These are phyloP conservation scores for Bos taurus DNA, from an alignment of 2,113 vertebrate genomes.

Conservation along the genomic window DNA sequence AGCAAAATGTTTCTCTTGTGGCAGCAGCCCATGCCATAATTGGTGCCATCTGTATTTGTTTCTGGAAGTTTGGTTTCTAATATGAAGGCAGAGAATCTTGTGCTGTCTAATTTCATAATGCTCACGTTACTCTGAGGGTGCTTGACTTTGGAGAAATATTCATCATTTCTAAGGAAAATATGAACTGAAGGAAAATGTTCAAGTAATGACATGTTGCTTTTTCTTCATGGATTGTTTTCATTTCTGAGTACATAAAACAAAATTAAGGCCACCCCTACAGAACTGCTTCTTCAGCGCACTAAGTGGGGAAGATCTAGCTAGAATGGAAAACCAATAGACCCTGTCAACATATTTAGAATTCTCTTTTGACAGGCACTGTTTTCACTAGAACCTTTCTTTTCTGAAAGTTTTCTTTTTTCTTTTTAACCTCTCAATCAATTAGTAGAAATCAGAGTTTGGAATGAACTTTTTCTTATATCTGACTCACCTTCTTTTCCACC, in stretches of 20 bases:
- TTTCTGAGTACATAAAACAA: slow-evolving; percentile 10
- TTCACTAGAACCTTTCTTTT: background rate
- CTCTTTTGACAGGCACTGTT: background rate
- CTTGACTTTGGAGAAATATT: background rate
- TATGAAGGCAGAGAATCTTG: background rate
- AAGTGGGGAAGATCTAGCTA: background rate
- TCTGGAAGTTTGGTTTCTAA: slow-evolving; percentile 47
- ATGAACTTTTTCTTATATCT: background rate
- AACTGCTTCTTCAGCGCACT: background rate
- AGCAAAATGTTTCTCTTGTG: slow-evolving; percentile 58
- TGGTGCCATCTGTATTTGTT: slow-evolving; percentile 69
- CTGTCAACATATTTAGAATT: background rate
- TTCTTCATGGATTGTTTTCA: slow-evolving; percentile 20
- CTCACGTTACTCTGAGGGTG: background rate
- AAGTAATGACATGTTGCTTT: background rate
- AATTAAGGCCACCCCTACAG: background rate
- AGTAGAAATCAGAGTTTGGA: background rate
- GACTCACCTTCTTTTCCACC: background rate
- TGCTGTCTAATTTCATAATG: background rate
- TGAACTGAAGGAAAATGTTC: background rate
- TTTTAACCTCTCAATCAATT: background rate
- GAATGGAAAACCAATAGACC: background rate
- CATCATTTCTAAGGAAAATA: slow-evolving; percentile 26
- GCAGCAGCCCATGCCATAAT: slow-evolving; percentile 61
- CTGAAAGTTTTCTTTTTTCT: background rate